Percentiles rank a stretch among this genome's conserved stretches.
phyloP scores from a whole-genome alignment of 2,797 vertebrate species.

The Pelodytes ibericus region DNA sequence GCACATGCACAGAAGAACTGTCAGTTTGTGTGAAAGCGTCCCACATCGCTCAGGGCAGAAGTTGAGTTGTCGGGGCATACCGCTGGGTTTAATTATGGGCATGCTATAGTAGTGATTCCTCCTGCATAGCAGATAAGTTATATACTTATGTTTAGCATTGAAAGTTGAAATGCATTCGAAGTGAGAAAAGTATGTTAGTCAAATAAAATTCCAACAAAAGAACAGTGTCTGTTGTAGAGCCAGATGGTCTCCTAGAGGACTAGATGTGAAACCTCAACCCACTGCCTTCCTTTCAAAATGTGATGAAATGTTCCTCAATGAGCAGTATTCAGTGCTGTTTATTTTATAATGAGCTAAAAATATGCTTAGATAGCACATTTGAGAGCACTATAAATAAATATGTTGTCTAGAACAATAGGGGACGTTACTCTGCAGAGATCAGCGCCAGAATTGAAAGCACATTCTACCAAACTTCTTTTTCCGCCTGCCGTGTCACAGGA shows the following conservation, averaged over 20 bases:
- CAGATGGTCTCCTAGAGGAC: conserved; percentile 29
- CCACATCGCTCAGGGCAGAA: too few relatives aligned
- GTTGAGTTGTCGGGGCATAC: too few relatives aligned
- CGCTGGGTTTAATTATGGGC: too few relatives aligned
- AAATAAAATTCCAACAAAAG: conserved; percentile 4
- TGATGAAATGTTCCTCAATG: conserved; percentile 20
- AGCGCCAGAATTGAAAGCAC: conserved; percentile 18
- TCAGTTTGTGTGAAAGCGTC: too few relatives aligned
- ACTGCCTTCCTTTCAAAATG: conserved; percentile 21
- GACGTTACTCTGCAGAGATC: conserved; percentile 12
- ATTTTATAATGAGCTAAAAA: conserved; percentile 46
- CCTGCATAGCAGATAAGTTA: too few relatives aligned
- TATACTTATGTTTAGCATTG: not conserved
- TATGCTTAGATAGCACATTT: conserved; percentile 39
- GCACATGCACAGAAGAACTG: too few relatives aligned
- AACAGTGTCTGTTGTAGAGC: not conserved
- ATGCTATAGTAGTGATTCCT: too few relatives aligned
- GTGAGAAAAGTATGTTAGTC: not conserved
- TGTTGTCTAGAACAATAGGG: conserved; percentile 29
- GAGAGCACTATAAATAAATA: conserved; percentile 48
- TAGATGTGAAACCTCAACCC: not conserved
- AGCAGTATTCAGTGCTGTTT: conserved; percentile 27
- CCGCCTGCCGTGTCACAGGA: conserved; percentile 34
- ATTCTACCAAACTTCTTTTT: conserved; percentile 35
- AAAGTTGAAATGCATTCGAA: conserved; percentile 1